These are phyloP conservation scores for Passer montanus DNA, from an alignment of 2,113 vertebrate genomes.

Conservation along the genomic window DNA sequence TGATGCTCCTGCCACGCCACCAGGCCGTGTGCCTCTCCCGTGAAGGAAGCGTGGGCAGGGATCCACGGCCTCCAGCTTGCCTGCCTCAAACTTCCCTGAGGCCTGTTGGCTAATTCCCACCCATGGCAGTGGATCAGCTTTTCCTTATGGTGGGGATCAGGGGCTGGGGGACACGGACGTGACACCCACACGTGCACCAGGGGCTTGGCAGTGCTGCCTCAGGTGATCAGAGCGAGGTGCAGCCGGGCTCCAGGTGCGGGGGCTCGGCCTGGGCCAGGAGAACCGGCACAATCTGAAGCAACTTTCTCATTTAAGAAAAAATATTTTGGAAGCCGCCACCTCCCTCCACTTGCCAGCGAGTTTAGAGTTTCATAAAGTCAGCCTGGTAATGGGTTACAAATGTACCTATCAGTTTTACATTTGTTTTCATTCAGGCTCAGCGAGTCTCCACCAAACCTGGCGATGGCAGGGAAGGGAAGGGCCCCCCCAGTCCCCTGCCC, in stretches of 20 bases:
- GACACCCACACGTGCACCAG: not conserved
- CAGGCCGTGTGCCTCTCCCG: not conserved
- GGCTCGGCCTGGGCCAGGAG: not conserved
- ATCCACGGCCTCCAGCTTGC: not conserved
- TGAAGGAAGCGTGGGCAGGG: not conserved
- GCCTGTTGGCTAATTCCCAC: not conserved
- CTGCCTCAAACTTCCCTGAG: not conserved
- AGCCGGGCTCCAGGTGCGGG: not conserved
- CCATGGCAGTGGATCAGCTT: not conserved
- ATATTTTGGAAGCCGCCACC: constrained; percentile 38
- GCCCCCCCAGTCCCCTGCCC: not conserved
- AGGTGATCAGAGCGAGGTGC: not conserved
- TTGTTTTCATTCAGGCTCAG: constrained; percentile 63
- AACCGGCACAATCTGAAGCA: not conserved
- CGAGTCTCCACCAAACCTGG: constrained; percentile 22
- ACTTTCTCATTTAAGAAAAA: constrained; percentile 36
- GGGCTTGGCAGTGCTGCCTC: not conserved
- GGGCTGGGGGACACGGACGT: too few relatives aligned
- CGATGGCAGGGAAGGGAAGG: not conserved
- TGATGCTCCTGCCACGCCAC: not conserved
- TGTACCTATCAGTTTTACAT: constrained; percentile 66
- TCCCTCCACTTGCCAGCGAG: constrained; percentile 18
- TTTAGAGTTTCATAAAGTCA: constrained; percentile 63
- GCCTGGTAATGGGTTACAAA: constrained; percentile 69
- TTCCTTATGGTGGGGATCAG: not conserved